Base-by-base conservation (phyloP, 2,113 vertebrate genomes). In the Paralichthys olivaceus region DNA sequence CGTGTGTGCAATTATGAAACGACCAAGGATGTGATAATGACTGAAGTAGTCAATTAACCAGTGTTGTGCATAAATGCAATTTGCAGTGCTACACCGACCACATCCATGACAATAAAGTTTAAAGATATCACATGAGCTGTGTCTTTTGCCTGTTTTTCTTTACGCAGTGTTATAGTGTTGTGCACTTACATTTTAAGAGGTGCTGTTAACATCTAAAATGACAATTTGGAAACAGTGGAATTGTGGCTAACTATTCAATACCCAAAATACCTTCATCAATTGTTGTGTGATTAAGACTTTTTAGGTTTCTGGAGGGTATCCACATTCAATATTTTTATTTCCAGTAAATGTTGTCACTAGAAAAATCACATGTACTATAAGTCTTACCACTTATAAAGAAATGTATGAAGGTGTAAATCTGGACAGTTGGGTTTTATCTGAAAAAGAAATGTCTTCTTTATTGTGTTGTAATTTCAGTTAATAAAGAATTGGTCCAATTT, bases 71-170 rank as follows among this genome's bases (percentile, higher is more conserved):
- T 64, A 55, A 55, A 51, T 75, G 29, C 43, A 47, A 70, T 61
- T 62, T 72, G 59, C 45, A 54, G 28, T 79, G 29, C 59, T 72
- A 72, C 43, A 69, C 34, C 63, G 65, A 68, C 67, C 53, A 74
- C 51, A 58, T 54, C 25, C 26, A 20, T 68, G 20, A 68, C 60
- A 89, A 87, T 85, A 86, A 81, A 81, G 40, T 45, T 78, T 69
- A 32, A 40, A 64, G n/a, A 79, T 45, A 25, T 63, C 8, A 58
- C 20, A 79, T 19, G 43, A 81, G 53, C 51, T 72, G 66, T 77
- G 81, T 83, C 15, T 80, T 70, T 72, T 65, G 66, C 29, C 43
- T 65, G 61, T 14, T 72, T 84, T 73, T 51, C 15, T 75, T 56
- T 17, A 17, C 20, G 32, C 2, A 5, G 54, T 67, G 56, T 59